These are phyloP conservation scores for Brachycybe producta DNA, from an alignment of 2,888 invertebrate species.

Conservation along the genomic window DNA sequence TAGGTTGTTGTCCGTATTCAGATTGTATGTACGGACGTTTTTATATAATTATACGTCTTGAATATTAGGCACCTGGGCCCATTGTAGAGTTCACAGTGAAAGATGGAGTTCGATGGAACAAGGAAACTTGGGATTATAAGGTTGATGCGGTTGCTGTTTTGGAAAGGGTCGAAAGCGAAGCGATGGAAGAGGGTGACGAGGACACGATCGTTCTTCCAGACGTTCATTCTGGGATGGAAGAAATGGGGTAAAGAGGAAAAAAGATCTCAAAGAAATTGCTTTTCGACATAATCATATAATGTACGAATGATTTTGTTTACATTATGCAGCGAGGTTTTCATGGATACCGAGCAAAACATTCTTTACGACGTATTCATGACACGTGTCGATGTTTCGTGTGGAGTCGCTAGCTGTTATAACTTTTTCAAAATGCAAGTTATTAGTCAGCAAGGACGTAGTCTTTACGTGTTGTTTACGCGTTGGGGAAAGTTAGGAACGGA, in stretches of 20 bases:
- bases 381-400: constrained; percentile 37
- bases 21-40: neutral
- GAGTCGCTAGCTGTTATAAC: constrained; percentile 39
- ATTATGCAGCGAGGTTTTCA: constrained; percentile 33
- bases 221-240: constrained; percentile 27
- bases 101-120: constrained; percentile 16
- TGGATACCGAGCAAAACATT: constrained; percentile 30
- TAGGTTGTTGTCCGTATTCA: neutral
- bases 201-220: constrained; percentile 27
- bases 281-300: neutral
- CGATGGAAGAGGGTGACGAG: constrained; percentile 23
- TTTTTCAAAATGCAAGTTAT: constrained; percentile 43
- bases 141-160: constrained; percentile 30
- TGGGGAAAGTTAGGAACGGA: constrained; percentile 41
- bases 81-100: constrained; percentile 11
- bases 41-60: neutral
- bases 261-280: neutral
- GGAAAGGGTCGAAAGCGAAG: constrained; percentile 23
- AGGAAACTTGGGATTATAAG: constrained; percentile 23
- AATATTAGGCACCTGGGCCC: neutral
- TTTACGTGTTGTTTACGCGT: constrained; percentile 40
- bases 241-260: constrained; percentile 26
- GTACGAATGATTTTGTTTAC: no score
- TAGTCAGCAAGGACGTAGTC: constrained; percentile 32
- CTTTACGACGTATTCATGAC: constrained; percentile 38